Conservation (phyloP, 2,113 vertebrate genomes). For the Craseonycteris thonglongyai region DNA sequence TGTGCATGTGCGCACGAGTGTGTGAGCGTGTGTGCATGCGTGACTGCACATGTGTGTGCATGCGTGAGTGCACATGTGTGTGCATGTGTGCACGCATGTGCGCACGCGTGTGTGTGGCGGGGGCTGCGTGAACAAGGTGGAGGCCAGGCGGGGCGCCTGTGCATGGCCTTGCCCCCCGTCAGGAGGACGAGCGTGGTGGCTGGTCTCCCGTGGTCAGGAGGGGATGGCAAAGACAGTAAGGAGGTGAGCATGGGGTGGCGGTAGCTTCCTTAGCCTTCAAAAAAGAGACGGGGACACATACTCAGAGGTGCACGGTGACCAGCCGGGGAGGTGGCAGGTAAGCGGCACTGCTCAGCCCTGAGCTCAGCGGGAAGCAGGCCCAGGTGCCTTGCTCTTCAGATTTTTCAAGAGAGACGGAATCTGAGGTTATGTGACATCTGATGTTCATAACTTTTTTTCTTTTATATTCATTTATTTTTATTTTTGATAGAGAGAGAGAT, state of each 20-base stretch:
- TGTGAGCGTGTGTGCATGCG: no score
- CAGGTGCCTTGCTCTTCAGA: neutral
- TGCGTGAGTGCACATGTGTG: no score
- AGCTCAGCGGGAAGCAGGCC: neutral
- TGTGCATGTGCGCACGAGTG: no score
- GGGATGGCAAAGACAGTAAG: neutral
- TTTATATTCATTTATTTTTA: no score
- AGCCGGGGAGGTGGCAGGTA: no score
- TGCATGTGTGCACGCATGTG: no score
- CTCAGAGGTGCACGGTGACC: neutral
- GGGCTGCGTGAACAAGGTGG: neutral
- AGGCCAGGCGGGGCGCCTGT: neutral
- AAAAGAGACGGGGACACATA: neutral
- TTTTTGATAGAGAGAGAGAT: no score
- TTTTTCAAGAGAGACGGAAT: neutral
- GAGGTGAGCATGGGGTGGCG: neutral
- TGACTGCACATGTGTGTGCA: no score
- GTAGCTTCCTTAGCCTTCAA: neutral
- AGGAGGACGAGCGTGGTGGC: neutral
- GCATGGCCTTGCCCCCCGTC: no score
- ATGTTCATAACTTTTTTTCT: no score
- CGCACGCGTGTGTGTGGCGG: fast-evolving
- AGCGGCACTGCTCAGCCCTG: neutral
- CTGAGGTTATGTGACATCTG: neutral
- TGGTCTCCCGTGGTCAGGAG: neutral